Percentiles rank a stretch among this genome's conserved stretches.
These are phyloP conservation scores for Poecilus cupreus DNA, from an alignment of 2,888 invertebrate genomes.

Conservation along the genomic window DNA sequence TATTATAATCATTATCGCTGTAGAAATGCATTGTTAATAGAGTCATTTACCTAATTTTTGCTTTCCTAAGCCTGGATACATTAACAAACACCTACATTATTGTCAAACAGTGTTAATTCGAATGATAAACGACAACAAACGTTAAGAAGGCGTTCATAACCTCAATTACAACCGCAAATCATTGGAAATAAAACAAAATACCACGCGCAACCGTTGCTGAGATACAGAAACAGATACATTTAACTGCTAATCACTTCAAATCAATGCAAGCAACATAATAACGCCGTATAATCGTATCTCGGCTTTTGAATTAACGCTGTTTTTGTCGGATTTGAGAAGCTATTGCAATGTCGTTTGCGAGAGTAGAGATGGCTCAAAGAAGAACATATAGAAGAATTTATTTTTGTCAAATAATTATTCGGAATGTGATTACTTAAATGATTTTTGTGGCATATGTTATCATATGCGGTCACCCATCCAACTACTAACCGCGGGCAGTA, in stretches of 20 bases:
- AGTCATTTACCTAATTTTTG: conserved; percentile 20
- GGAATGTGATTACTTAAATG: too few species aligned
- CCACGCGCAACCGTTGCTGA: neutral
- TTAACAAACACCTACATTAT: conserved; percentile 15
- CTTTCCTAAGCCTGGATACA: neutral
- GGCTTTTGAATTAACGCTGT: neutral
- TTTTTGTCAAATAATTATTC: too few species aligned
- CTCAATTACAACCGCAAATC: conserved; percentile 38
- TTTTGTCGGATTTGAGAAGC: neutral
- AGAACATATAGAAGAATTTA: too few species aligned
- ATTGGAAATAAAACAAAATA: conserved; percentile 24
- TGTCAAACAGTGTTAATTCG: conserved; percentile 33
- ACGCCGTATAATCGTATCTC: neutral
- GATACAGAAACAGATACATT: conserved; percentile 5
- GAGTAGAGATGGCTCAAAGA: too few species aligned
- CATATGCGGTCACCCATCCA: too few species aligned
- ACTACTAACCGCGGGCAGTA: too few species aligned
- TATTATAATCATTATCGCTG: neutral
- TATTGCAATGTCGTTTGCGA: neutral
- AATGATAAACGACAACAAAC: conserved; percentile 28
- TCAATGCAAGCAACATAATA: neutral
- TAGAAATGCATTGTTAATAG: conserved; percentile 38
- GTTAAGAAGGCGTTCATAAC: conserved; percentile 30
- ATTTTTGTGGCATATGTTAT: too few species aligned
- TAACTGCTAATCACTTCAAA: neutral